Evolutionary conservation across 2,113 vertebrate genomes (phyloP).

Genomic region (Formicarius rufipectus): DNA sequence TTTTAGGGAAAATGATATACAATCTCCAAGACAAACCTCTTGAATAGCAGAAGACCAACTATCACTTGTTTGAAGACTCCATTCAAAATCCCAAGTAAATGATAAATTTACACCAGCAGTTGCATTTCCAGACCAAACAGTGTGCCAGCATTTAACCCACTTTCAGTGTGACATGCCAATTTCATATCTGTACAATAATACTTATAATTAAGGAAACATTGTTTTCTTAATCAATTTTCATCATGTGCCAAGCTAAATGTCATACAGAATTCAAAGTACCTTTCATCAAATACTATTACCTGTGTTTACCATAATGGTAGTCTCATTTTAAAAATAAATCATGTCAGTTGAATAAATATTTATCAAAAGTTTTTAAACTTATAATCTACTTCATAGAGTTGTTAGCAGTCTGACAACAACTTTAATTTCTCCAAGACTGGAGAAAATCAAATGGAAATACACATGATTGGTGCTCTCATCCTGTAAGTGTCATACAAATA

Average conservation of each 20-base stretch:
- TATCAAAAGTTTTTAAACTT: not conserved
- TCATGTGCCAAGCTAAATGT: not conserved
- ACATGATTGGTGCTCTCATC: not conserved
- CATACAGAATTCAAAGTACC: not conserved
- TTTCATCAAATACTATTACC: not conserved
- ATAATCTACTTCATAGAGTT: not conserved
- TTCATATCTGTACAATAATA: not conserved
- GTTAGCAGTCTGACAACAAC: not conserved
- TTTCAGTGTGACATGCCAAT: not conserved
- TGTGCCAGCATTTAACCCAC: not conserved
- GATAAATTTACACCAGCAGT: not conserved
- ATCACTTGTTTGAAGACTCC: not conserved
- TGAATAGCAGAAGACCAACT: not conserved
- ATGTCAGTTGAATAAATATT: not conserved
- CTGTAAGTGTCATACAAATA: not conserved
- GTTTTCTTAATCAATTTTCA: not conserved
- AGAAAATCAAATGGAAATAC: not conserved
- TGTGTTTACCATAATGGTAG: not conserved
- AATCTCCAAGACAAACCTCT: not conserved
- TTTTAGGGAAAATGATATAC: not conserved
- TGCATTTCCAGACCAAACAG: not conserved
- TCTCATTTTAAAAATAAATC: not conserved
- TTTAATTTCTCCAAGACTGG: not conserved
- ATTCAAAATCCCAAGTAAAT: not conserved
- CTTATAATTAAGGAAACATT: not conserved